A percentile compares a stretch with the other conserved stretches of the same genome.
Evolutionary conservation across 2,797 vertebrate genomes (phyloP).

Genomic region (Myotis planiceps): DNA sequence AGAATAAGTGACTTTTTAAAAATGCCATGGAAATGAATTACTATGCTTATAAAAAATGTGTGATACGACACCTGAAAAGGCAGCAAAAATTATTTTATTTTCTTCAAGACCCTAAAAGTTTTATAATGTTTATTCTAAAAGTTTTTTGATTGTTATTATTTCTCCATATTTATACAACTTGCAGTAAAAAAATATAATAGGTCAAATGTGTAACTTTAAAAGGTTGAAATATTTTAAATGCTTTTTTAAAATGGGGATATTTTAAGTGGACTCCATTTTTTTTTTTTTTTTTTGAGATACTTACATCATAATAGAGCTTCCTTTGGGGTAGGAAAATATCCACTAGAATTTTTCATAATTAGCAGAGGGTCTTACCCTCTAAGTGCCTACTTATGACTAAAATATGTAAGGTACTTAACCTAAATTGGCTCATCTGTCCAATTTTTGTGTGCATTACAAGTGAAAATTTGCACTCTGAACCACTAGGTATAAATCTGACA

Average conservation of each 20-base stretch:
- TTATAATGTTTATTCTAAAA: background rate
- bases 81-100: background rate
- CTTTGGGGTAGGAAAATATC: background rate
- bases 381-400: constrained; percentile 7
- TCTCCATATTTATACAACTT: background rate
- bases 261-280: constrained; percentile 12
- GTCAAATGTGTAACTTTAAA: constrained; percentile 9
- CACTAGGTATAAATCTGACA: background rate
- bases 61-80: background rate
- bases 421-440: background rate
- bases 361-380: background rate
- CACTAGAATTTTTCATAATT: background rate
- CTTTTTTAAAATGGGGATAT: background rate
- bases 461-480: background rate
- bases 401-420: background rate
- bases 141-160: background rate
- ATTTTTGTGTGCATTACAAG: background rate
- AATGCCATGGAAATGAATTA: background rate
- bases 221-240: constrained; percentile 34
- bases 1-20: constrained; percentile 14
- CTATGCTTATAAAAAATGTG: background rate
- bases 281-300: background rate
- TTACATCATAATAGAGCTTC: background rate
- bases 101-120: background rate
- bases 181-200: background rate